These are phyloP conservation scores for Drosophila kanekoi DNA, from an alignment of 2,888 invertebrate species.

Conservation along the genomic window DNA sequence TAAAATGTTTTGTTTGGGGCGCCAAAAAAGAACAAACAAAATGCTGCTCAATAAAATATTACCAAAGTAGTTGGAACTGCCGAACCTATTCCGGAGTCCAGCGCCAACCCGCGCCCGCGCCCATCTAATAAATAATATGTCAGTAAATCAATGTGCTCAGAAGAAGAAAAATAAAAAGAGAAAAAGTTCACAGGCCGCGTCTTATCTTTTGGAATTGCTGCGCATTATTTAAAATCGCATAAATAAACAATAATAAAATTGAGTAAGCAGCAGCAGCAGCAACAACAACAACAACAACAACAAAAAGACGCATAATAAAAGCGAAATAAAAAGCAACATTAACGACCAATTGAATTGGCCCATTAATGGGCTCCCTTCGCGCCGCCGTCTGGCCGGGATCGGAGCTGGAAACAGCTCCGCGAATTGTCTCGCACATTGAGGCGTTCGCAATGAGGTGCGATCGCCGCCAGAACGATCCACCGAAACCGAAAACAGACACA, in stretches of 20 bases:
- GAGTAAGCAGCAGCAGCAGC: constrained; percentile 67
- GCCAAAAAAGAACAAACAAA: constrained; percentile 49
- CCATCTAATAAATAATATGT: constrained; percentile 69
- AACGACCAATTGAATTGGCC: constrained; percentile 83
- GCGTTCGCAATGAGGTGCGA: constrained; percentile 56
- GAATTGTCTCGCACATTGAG: constrained; percentile 24
- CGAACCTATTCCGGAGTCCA: constrained; percentile 14
- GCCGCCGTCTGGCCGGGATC: constrained; percentile 42
- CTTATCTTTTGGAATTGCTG: constrained; percentile 74
- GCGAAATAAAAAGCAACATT: constrained; percentile 82
- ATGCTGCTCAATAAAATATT: constrained; percentile 44
- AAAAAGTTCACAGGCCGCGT: constrained; percentile 54
- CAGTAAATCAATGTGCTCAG: constrained; percentile 66
- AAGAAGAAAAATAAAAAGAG: constrained; percentile 20
- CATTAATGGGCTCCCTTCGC: constrained; percentile 73
- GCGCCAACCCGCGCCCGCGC: constrained; percentile 30
- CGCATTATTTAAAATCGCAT: constrained; percentile 81
- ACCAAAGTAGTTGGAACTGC: constrained; percentile 42
- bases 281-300: constrained; percentile 28
- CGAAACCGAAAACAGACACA: constrained; percentile 18
- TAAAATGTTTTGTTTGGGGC: constrained; percentile 43
- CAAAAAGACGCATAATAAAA: constrained; percentile 60
- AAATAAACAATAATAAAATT: constrained; percentile 81
- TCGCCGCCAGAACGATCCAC: constrained; percentile 37
- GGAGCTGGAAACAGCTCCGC: constrained; percentile 12